phyloP scores from a whole-genome alignment of 2,888 invertebrate species.

The Lissocephala sabroskyi region DNA sequence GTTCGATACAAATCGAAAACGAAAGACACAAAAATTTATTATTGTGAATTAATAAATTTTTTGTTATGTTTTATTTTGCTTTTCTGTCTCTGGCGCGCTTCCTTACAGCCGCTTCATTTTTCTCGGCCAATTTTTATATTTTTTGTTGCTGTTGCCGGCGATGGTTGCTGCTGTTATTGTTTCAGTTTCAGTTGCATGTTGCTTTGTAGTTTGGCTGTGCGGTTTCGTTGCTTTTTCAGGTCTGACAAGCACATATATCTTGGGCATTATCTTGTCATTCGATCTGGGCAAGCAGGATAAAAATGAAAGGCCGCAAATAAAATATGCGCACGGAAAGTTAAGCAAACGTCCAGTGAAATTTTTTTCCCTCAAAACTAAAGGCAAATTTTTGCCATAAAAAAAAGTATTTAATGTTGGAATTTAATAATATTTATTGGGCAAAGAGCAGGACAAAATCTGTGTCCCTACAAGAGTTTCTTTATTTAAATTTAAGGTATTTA shows the following conservation, averaged over 20 bases:
- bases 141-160: conserved; percentile 13
- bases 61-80: conserved; percentile 42
- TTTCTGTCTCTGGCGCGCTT: conserved; percentile 17
- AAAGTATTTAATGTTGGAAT: not conserved
- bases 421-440: not conserved
- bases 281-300: conserved; percentile 33
- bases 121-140: conserved; percentile 10
- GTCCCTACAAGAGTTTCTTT: too few relatives aligned
- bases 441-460: too few relatives aligned
- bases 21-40: conserved; percentile 73
- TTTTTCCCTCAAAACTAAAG: too few relatives aligned
- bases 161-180: conserved; percentile 30
- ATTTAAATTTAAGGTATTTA: too few relatives aligned
- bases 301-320: conserved; percentile 9
- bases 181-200: conserved; percentile 26
- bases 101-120: conserved; percentile 14
- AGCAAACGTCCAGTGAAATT: conserved; percentile 14
- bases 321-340: too few relatives aligned
- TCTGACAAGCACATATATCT: conserved; percentile 61
- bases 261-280: conserved; percentile 58
- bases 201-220: conserved; percentile 31
- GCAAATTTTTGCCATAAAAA: not conserved
- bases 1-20: conserved; percentile 71
- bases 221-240: conserved; percentile 8
- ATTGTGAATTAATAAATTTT: conserved; percentile 72